Evolutionary conservation across 1,140 invertebrate species (phyloP).

Genomic region (Parasteatoda tepidariorum): DNA sequence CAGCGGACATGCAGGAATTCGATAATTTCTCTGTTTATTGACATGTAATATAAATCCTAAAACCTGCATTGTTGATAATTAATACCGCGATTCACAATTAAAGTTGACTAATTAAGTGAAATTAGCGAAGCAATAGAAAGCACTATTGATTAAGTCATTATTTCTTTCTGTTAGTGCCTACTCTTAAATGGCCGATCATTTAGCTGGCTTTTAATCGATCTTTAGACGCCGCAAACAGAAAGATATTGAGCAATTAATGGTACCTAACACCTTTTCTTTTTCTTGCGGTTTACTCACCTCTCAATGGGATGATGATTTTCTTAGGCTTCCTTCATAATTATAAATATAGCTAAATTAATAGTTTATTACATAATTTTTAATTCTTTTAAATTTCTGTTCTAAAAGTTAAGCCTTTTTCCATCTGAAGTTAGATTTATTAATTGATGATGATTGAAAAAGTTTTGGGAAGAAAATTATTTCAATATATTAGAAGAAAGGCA

Average conservation of each 20-base stretch:
- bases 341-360: too few species aligned
- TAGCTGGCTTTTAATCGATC: conserved; percentile 58
- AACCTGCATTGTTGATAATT: conserved; percentile 61
- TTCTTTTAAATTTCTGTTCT: too few species aligned
- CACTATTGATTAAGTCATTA: conserved; percentile 61
- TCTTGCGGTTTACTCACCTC: too few species aligned
- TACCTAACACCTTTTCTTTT: conserved; percentile 56
- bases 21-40: conserved; percentile 60
- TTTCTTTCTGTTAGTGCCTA: conserved; percentile 55
- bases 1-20: conserved; percentile 55
- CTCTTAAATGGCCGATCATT: conserved; percentile 59
- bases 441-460: too few species aligned
- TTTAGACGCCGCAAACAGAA: conserved; percentile 50
- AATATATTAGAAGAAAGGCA: too few species aligned
- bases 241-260: conserved; percentile 60
- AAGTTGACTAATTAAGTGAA: conserved; percentile 61
- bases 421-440: too few species aligned
- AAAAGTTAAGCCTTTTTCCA: too few species aligned
- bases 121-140: conserved; percentile 59
- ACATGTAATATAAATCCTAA: conserved; percentile 60
- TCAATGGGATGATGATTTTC: too few species aligned
- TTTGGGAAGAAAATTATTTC: too few species aligned
- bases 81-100: conserved; percentile 60
- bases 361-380: too few species aligned
- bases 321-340: too few species aligned